phyloP scores from a whole-genome alignment of 2,113 vertebrate genomes.

The Seriola rivoliana region DNA sequence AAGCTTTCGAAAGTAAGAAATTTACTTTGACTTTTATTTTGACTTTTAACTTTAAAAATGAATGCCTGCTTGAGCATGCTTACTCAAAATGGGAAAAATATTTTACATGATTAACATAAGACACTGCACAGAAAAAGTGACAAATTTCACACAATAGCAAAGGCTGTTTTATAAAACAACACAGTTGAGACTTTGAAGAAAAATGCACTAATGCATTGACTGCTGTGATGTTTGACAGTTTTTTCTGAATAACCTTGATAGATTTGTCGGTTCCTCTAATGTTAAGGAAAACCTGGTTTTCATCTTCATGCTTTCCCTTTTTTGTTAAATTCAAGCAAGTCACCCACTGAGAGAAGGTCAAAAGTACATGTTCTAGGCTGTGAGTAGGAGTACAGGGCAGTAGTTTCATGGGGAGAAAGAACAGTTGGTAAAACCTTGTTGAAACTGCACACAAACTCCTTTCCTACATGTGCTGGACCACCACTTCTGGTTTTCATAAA shows the following conservation, averaged over 20 bases:
- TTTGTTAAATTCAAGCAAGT: conserved; percentile 19
- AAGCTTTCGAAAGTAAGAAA: conserved; percentile 1
- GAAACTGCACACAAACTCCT: conserved; percentile 6
- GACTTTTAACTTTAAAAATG: conserved; percentile 22
- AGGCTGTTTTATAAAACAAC: too few relatives aligned
- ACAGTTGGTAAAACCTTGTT: conserved; percentile 19
- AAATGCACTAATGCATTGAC: conserved; percentile 5
- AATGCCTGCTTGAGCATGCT: too few relatives aligned
- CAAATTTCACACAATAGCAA: too few relatives aligned
- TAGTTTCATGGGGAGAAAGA: conserved; percentile 11
- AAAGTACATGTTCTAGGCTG: neutral
- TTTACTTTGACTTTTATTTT: neutral
- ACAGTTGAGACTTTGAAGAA: too few relatives aligned
- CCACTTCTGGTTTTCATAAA: neutral
- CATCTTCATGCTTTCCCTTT: neutral
- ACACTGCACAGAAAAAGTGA: too few relatives aligned
- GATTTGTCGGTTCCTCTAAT: neutral
- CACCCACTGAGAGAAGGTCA: neutral
- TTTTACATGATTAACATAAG: too few relatives aligned
- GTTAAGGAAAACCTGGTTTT: conserved; percentile 13
- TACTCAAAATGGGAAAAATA: too few relatives aligned
- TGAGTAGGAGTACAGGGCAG: neutral
- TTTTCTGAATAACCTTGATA: conserved; percentile 29
- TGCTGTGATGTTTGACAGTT: neutral
- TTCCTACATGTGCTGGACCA: neutral